Base-by-base conservation (phyloP, 2,797 vertebrate species). In the Galago senegalensis region DNA sequence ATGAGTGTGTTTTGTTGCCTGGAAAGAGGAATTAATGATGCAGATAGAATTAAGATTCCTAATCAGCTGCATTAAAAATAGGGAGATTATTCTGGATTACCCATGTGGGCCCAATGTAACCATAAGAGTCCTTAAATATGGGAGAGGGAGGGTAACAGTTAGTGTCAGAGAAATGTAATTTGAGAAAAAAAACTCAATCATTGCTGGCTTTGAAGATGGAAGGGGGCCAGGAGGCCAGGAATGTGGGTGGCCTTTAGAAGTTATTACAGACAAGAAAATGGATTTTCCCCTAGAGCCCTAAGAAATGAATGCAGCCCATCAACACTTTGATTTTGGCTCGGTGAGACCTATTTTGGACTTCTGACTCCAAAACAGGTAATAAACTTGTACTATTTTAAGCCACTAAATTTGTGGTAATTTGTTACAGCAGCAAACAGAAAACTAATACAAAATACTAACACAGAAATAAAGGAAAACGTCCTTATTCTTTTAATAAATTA, bases 171-270 rank as follows among this genome's bases (percentile, higher is more conserved):
- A 37, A 10, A 23, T 1, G 31, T 16, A 21, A 46, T 16, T 29
- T 72, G 18, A 95, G 75, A 49, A 87, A 92, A 87, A 92, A 88
- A 81, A 81, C n/a, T 53, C n/a, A 37, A 79, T 56, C 7, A 13
- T 1, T 63, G 29, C 18, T 80, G 58, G 73, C 46, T 92, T 73
- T 84, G 70, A 40, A 75, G 40, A 60, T 43, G 80, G 80, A 80
- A 80, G n/a, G 34, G 43, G 21, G 7, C 58, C 9, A 31, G 23
- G 21, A 65, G 16, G 7, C 14, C 18, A 84, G 37, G 18, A 75
- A 17, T 31, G 11, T 3, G 2, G 29, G 56, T 10, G 49, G 53
- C 49, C 3, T 34, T 29, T 40, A 86, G 67, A 81, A 40, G 46
- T 9, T 43, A 23, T 37, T 37, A 60, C 83, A 91, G 60, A 73